Base-by-base conservation (phyloP, 2,797 vertebrate species). In the Ceryle rudis region DNA sequence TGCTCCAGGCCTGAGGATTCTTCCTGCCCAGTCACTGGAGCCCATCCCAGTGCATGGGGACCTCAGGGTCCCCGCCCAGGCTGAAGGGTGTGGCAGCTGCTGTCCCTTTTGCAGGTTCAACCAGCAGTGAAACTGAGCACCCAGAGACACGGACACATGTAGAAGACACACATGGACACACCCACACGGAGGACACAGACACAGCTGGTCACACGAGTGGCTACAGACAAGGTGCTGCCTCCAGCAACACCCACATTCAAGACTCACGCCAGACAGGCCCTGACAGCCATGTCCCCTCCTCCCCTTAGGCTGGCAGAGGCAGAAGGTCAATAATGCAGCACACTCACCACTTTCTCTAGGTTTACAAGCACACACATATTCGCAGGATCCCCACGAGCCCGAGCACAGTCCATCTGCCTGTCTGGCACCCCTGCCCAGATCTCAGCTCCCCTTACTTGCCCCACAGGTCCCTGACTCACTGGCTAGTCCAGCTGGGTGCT, bases 341-440 rank as follows among this genome's bases (percentile, higher is more conserved):
- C 67, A 23, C 67, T 35, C 18, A 15, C 10, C 39, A 5, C 17
- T 2, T 28, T 62, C 20, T 22, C 31, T 25, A 15, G 19, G 4
- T 72, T 60, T 54, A 64, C 52, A 67, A 37, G 42, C 31, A 42
- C 23, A 55, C 1, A 2, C 12, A 54, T 3, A 9, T 64, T 81
- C 1, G 2, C 0, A 52, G 0, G 37, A 35, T 69, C 2, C 20
- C 16, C 14, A 17, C 0, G 1, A 81, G 31, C 28, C 64, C 23
- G 0, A 0, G 3, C 20, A 58, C 0, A 0, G 16, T 6, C 20
- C 29, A 47, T 67, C 74, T 60, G 52, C n/a, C n/a, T 1, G 0
- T 6, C 44, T 0, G 0, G 9, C 7, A 19, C 8, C 37, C 25
- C 39, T 66, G 39, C 39, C 31, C 1, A 1, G 29, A 55, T 29